Conservation (phyloP, 2,888 invertebrate species). For the Callinectes sapidus region DNA sequence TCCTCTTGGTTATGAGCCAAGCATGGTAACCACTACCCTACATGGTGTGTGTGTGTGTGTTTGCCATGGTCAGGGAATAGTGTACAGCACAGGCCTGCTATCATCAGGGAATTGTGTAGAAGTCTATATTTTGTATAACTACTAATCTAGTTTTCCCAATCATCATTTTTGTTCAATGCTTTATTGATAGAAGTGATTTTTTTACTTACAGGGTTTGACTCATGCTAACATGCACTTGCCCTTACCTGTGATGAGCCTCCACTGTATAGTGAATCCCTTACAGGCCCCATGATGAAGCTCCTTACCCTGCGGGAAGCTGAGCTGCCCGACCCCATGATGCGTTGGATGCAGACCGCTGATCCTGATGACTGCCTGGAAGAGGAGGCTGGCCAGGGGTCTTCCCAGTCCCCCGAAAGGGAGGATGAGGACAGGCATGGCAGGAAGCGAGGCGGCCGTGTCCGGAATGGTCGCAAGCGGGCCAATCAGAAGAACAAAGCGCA, state of each 20-base stretch:
- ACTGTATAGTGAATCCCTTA: neutral
- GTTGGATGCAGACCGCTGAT: slow-evolving; percentile 61
- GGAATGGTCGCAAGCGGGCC: slow-evolving; percentile 41
- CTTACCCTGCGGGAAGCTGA: slow-evolving; percentile 55
- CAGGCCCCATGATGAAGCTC: slow-evolving; percentile 62
- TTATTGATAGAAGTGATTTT: neutral
- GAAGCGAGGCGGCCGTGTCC: slow-evolving; percentile 39
- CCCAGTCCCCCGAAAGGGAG: neutral
- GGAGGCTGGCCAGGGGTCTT: slow-evolving; percentile 7
- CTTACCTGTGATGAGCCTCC: neutral
- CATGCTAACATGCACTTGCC: neutral
- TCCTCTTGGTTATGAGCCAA: too few relatives aligned
- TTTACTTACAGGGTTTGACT: neutral
- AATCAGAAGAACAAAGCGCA: slow-evolving; percentile 59
- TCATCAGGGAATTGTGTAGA: too few relatives aligned
- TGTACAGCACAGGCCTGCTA: too few relatives aligned
- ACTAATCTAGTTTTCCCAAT: too few relatives aligned
- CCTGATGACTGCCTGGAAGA: slow-evolving; percentile 59
- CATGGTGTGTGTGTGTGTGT: too few relatives aligned
- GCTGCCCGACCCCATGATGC: slow-evolving; percentile 59
- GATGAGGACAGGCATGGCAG: slow-evolving; percentile 40
- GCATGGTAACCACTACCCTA: too few relatives aligned
- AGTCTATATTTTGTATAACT: too few relatives aligned
- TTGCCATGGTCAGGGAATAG: too few relatives aligned
- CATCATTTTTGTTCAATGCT: too few relatives aligned